These are phyloP conservation scores for Ellobius talpinus DNA, from an alignment of 2,113 vertebrate genomes.

Conservation along the genomic window DNA sequence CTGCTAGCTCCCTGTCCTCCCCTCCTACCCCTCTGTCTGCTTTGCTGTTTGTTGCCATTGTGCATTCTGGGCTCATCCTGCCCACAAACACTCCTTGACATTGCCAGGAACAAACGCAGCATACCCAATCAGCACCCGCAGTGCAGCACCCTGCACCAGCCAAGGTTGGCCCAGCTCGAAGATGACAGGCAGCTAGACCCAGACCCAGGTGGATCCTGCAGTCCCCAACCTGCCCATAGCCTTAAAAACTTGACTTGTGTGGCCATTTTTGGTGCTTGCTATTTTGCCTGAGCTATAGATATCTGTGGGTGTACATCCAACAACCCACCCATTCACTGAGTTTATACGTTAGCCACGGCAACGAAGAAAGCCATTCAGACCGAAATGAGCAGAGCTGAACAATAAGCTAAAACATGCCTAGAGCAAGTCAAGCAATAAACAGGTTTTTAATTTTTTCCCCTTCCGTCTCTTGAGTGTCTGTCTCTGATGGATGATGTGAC, in stretches of 20 bases:
- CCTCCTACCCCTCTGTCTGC: background rate
- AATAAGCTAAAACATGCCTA: constrained; percentile 92
- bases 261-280: constrained; percentile 83
- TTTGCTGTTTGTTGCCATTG: constrained; percentile 18
- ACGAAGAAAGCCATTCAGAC: constrained; percentile 87
- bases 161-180: background rate
- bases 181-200: background rate
- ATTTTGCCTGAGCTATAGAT: constrained; percentile 73
- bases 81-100: constrained; percentile 64
- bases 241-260: constrained; percentile 48
- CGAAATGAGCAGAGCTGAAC: constrained; percentile 89
- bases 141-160: background rate
- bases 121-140: constrained; percentile 15
- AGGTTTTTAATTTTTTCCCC: constrained; percentile 90
- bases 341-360: constrained; percentile 85
- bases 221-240: background rate
- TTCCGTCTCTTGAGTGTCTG: constrained; percentile 88
- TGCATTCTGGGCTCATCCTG: constrained; percentile 32
- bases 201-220: accelerated
- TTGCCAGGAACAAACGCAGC: background rate
- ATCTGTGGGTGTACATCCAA: background rate
- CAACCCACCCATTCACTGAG: background rate
- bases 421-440: constrained; percentile 91
- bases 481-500: constrained; percentile 90
- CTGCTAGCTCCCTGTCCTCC: background rate